phyloP scores from a whole-genome alignment of 2,888 invertebrate species.

The Lasioglossum leucozonium region DNA sequence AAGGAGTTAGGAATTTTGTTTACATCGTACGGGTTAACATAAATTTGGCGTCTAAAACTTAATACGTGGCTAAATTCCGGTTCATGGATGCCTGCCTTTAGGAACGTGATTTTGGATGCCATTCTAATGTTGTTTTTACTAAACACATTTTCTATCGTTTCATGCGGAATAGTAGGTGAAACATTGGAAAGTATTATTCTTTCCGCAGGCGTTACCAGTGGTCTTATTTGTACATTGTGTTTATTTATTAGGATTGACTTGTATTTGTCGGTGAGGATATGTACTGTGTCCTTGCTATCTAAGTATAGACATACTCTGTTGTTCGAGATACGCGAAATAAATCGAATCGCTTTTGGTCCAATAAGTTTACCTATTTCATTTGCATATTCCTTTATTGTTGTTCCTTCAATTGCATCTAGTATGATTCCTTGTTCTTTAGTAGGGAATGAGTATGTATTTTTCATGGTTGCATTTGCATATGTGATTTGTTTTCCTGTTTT shows the following conservation, averaged over 20 bases:
- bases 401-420: background rate
- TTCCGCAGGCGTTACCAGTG: background rate
- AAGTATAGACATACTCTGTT: background rate
- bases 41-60: background rate
- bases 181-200: slow-evolving; percentile 2
- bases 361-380: background rate
- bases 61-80: background rate
- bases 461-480: background rate
- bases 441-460: background rate
- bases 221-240: background rate
- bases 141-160: background rate
- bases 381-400: background rate
- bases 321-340: background rate
- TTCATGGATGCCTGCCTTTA: background rate
- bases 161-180: background rate
- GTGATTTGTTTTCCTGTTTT: background rate
- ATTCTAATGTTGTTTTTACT: background rate
- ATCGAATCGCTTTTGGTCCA: background rate
- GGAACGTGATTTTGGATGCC: background rate
- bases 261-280: background rate
- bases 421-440: background rate
- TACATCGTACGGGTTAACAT: background rate
- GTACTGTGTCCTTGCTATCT: background rate
- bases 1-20: background rate
- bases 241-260: background rate